phyloP scores from a whole-genome alignment of 2,888 invertebrate species.

The Neuroscelio doddi region DNA sequence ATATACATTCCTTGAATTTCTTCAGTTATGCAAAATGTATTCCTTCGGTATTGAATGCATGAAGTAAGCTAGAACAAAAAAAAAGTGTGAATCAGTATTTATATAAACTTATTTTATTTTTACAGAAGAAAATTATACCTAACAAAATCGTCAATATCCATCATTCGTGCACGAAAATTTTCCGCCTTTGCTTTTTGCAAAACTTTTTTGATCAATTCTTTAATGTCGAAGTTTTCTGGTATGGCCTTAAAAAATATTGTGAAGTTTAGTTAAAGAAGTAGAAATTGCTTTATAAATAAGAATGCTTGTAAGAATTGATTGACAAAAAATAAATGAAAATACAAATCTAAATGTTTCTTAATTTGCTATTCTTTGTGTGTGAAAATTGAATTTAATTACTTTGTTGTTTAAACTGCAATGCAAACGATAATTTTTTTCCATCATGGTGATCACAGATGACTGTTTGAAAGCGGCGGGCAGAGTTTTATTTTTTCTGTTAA shows the following conservation, averaged over 20 bases:
- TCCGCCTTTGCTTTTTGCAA: conserved; percentile 80
- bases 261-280: too few species aligned
- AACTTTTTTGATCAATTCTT: conserved; percentile 84
- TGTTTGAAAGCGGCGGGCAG: conserved; percentile 92
- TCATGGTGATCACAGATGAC: conserved; percentile 83
- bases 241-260: conserved; percentile 78
- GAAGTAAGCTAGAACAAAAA: conserved; percentile 77
- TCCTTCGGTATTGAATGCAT: conserved; percentile 92
- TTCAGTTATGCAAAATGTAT: conserved; percentile 87
- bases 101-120: not conserved
- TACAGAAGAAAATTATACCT: conserved; percentile 69
- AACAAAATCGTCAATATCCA: conserved; percentile 98
- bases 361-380: too few species aligned
- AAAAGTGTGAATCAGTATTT: conserved; percentile 16
- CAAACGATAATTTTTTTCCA: conserved; percentile 93
- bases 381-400: conserved; percentile 73
- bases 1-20: not conserved
- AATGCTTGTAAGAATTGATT: too few species aligned
- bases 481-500: conserved; percentile 97
- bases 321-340: too few species aligned
- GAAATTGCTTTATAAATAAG: too few species aligned
- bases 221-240: conserved; percentile 86
- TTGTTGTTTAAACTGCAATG: conserved; percentile 90
- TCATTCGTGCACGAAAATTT: conserved; percentile 88
- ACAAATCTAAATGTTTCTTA: too few species aligned